phyloP scores from a whole-genome alignment of 2,797 vertebrate genomes.

The Phylloscopus collybita region DNA sequence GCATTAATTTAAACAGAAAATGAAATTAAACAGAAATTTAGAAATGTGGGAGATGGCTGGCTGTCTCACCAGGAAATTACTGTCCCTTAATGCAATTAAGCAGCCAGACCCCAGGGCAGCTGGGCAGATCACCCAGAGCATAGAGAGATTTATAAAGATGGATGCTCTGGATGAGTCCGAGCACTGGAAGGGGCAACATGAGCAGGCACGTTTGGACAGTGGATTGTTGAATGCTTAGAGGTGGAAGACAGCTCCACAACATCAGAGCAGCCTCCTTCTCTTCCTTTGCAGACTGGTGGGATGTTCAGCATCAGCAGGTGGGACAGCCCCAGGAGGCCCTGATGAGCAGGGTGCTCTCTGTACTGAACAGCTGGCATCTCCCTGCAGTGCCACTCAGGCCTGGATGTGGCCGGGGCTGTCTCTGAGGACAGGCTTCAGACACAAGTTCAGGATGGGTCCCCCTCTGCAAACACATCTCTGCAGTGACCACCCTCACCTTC shows the following conservation, averaged over 20 bases:
- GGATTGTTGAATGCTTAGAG: not conserved
- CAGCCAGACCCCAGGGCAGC: not conserved
- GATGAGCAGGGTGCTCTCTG: rapidly evolving
- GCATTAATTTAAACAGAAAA: conserved; percentile 29
- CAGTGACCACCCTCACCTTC: not conserved
- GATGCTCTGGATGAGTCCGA: not conserved
- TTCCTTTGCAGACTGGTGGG: not conserved
- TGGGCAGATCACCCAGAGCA: not conserved
- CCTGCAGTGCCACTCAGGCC: rapidly evolving
- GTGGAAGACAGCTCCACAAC: not conserved
- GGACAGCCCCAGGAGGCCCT: not conserved
- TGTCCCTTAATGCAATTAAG: conserved; percentile 28
- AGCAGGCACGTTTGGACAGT: not conserved
- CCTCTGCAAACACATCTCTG: not conserved
- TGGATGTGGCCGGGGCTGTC: not conserved
- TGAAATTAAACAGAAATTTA: conserved; percentile 49
- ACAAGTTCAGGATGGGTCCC: not conserved
- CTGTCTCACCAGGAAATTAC: conserved; percentile 61
- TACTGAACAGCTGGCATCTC: not conserved
- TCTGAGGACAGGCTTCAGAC: not conserved
- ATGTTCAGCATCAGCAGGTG: not conserved
- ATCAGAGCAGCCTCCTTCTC: not conserved
- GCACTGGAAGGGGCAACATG: not conserved
- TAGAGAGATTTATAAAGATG: not conserved
- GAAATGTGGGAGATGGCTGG: not conserved